Base-by-base conservation (phyloP, 1,140 invertebrate species). In the Apocrypta bakeri region DNA sequence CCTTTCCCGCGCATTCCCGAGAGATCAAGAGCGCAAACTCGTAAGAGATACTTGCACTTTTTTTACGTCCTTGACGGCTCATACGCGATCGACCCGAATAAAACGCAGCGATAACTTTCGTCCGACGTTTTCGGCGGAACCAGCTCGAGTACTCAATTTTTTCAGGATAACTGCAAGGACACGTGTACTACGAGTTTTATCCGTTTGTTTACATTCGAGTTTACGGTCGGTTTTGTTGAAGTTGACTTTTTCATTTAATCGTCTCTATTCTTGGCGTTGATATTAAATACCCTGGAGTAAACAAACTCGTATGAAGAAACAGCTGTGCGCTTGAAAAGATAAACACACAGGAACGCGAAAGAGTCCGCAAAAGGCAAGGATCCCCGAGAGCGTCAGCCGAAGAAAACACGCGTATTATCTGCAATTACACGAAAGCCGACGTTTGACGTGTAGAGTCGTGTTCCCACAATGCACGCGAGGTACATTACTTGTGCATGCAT, bases 111-210 rank as follows among this genome's bases (percentile, higher is more conserved):
- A 40, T 24, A 61, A 12, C 42, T 37, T 29, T 61, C 27, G 42
- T 27, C 17, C 11, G 73, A 61, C 74, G 56, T 63, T 64, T 76
- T 76, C 12, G 56, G 29, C 63, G 61, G 48, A 56, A 56, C 48
- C 21, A n/a, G 14, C 21, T n/a, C 21, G 48, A 6, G 48, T 56
- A 56, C 17, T 21, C 17, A 29, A 29, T 25, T 56, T 40, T 68
- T 77, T 77, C 61, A 40, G 75, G 63, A 78, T 33, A 2, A 12
- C 1, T 14, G 24, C 75, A 68, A 78, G 75, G 75, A 78, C 63
- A 63, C 27, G 9, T 1, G 7, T n/a, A 21, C 14, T 1, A 6
- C n/a, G 1, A 0, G 11, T 17, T 11, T 73, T 2, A 2, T 56
- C 2, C 14, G 33, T 37, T 56, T 56, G 40, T 56, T 21, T 56